phyloP scores from a whole-genome alignment of 2,888 invertebrate genomes.

The Candidula unifasciata region DNA sequence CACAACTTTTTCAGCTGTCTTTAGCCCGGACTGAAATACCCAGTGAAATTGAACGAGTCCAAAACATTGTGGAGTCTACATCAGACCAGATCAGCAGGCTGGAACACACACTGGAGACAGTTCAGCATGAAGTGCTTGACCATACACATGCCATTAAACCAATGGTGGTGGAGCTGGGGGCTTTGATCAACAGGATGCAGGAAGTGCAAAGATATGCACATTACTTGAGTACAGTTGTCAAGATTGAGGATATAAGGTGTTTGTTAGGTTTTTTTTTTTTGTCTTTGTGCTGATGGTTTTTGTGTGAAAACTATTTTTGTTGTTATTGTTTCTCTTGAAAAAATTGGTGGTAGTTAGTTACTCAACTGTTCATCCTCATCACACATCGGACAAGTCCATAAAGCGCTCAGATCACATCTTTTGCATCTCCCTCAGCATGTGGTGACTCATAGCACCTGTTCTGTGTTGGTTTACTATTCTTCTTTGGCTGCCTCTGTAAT shows the following conservation, averaged over 20 bases:
- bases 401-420: too few species aligned
- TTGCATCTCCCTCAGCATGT: too few species aligned
- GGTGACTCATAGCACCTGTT: too few species aligned
- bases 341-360: too few species aligned
- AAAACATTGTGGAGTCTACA: constrained; percentile 67
- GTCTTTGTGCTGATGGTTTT: not conserved
- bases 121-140: constrained; percentile 66
- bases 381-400: too few species aligned
- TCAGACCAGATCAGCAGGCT: constrained; percentile 60
- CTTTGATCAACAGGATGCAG: constrained; percentile 64
- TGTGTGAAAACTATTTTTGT: not conserved
- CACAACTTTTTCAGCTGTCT: constrained; percentile 64
- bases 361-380: too few species aligned
- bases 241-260: constrained; percentile 74
- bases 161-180: constrained; percentile 63
- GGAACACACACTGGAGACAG: constrained; percentile 61
- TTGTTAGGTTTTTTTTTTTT: not conserved
- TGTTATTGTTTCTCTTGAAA: too few species aligned
- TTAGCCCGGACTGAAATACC: constrained; percentile 72
- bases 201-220: constrained; percentile 70
- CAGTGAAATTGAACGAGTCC: constrained; percentile 69
- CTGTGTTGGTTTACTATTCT: too few species aligned
- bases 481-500: too few species aligned
- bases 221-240: constrained; percentile 68
- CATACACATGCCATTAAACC: constrained; percentile 62